Evolutionary conservation across 2,888 invertebrate genomes (phyloP).

Genomic region (Cremastinae sp.): DNA sequence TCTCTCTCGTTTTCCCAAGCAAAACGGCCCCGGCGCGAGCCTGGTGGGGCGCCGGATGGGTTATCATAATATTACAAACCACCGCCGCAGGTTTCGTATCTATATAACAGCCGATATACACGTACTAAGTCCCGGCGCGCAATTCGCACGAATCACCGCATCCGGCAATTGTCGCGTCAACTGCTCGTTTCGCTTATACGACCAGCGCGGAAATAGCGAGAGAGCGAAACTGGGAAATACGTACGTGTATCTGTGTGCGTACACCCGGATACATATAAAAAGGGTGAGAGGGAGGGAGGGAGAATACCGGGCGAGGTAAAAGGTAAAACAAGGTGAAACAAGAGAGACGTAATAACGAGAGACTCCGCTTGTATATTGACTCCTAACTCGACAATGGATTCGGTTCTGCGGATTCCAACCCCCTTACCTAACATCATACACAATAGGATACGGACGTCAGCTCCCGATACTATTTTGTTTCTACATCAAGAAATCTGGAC

Average conservation of each 20-base stretch:
- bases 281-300: slow-evolving; percentile 32
- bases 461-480: not conserved
- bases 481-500: not conserved
- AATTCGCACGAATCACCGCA: slow-evolving; percentile 76
- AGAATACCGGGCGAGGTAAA: slow-evolving; percentile 19
- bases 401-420: slow-evolving; percentile 36
- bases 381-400: slow-evolving; percentile 52
- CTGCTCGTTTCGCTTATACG: slow-evolving; percentile 62
- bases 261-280: not conserved
- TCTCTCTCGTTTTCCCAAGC: not conserved
- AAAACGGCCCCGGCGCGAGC: slow-evolving; percentile 57
- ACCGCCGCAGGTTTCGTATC: slow-evolving; percentile 76
- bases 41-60: slow-evolving; percentile 71
- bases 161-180: slow-evolving; percentile 68
- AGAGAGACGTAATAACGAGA: slow-evolving; percentile 51
- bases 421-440: slow-evolving; percentile 21
- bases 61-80: slow-evolving; percentile 81
- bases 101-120: slow-evolving; percentile 71
- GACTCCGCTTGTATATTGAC: slow-evolving; percentile 39
- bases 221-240: slow-evolving; percentile 19
- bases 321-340: slow-evolving; percentile 8
- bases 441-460: slow-evolving; percentile 22
- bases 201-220: slow-evolving; percentile 56
- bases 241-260: not conserved
- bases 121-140: slow-evolving; percentile 74